Conservation (phyloP, 23 tunicate genomes). For the Trididemnum miniatum region DNA sequence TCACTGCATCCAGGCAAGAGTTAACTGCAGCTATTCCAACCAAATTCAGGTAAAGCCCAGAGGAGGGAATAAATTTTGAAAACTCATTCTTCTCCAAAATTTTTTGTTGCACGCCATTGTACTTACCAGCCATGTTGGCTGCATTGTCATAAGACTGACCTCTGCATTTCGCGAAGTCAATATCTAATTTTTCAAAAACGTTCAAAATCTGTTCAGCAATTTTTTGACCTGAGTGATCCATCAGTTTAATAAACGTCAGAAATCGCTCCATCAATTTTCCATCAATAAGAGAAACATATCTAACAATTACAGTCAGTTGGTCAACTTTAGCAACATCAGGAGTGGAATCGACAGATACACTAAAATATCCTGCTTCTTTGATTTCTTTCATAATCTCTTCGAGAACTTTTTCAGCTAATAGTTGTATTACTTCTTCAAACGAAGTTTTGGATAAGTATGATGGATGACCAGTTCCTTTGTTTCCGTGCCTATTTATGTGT, state of each 20-base stretch:
- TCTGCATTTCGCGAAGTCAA: conserved; percentile 21
- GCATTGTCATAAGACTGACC: conserved; percentile 33
- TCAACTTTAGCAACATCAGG: conserved; percentile 20
- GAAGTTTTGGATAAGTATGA: conserved; percentile 31
- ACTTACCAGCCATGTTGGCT: conserved; percentile 35
- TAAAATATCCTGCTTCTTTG: conserved; percentile 30
- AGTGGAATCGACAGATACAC: conserved; percentile 31
- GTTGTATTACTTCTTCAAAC: conserved; percentile 29
- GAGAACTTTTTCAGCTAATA: conserved; percentile 18
- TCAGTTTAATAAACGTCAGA: conserved; percentile 30
- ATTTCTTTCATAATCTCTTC: conserved; percentile 13
- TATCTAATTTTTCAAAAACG: conserved; percentile 12
- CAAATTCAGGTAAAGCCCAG: conserved; percentile 15
- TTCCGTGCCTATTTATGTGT: conserved; percentile 39
- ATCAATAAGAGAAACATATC: conserved; percentile 25
- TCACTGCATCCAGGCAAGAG: conserved; percentile 24
- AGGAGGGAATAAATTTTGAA: conserved; percentile 22
- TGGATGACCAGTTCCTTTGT: conserved; percentile 33
- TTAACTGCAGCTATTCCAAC: conserved; percentile 17
- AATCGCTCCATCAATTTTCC: conserved; percentile 17
- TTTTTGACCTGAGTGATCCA: conserved; percentile 14
- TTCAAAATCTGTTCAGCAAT: conserved; percentile 18
- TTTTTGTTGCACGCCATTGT: conserved; percentile 35
- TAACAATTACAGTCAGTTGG: conserved; percentile 25
- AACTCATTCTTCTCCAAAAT: not conserved